Conservation (phyloP, 2,888 invertebrate species). For the Globia sparganii region DNA sequence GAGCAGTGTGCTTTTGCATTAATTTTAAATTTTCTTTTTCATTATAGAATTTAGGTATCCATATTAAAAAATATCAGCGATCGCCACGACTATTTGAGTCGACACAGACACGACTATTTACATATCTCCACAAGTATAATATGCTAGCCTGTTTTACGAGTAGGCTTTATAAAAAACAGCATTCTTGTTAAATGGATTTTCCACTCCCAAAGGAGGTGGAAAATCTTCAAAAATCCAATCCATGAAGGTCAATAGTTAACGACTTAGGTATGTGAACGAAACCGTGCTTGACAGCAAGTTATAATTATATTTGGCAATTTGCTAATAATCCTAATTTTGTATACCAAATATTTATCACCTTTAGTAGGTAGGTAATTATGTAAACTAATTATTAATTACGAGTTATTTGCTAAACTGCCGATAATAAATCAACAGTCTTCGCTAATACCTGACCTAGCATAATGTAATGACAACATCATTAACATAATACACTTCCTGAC, state of each 20-base stretch:
- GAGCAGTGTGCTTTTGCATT: no score
- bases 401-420: not conserved
- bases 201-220: not conserved
- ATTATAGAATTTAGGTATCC: not conserved
- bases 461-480: not conserved
- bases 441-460: not conserved
- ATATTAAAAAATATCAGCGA: not conserved
- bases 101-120: not conserved
- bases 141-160: not conserved
- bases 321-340: not conserved
- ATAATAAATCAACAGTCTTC: constrained; percentile 8
- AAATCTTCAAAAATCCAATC: constrained; percentile 13
- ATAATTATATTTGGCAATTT: constrained; percentile 11
- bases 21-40: not conserved
- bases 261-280: not conserved
- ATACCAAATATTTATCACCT: constrained; percentile 16
- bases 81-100: not conserved
- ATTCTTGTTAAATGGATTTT: constrained; percentile 3
- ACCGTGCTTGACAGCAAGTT: not conserved
- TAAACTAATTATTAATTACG: constrained; percentile 17
- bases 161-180: not conserved
- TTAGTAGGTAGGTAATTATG: not conserved
- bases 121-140: not conserved
- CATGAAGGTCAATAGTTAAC: not conserved
- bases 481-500: not conserved